Evolutionary conservation across 2,113 vertebrate genomes (phyloP), one percentile per base, ranked within the genome.

Genomic region (Pygoscelis adeliae): DNA sequence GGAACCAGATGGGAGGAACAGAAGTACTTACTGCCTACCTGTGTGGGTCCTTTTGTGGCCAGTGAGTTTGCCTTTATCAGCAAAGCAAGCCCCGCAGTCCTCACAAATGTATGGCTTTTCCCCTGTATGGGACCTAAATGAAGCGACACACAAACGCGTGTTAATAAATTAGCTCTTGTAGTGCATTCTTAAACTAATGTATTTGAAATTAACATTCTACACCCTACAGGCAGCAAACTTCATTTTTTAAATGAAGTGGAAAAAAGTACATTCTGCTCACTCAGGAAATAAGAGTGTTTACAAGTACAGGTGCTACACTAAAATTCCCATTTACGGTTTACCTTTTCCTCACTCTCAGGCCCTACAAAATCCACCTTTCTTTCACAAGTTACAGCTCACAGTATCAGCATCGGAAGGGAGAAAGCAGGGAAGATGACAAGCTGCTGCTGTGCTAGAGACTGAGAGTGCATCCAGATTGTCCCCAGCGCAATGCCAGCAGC

Each of bases 31-130:
- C 63, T 19, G 30, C 89, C 59, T 96, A 98, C 98, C 98, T 93
- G 98, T 98, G 80, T 98, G 98, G 6, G 97, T 98, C 86, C 98
- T 97, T 89, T 96, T 98, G 86, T 98, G 98, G 62, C 91, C 40
- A 1, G 95, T 98, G 73, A 98, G 97, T 56, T 98, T 98, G 50
- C 98, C 97, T 86, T 38, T 98, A 84, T 98, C 95, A 0, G 93
- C 95, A 82, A 98, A 98, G 62, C 96, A 97, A 21, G 97, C 96
- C 2, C 98, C 98, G 0, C 98, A 98, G 20, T 98, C 98, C 78
- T 98, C 98, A 44, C 98, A 98, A 29, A 98, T 81, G 30, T 98
- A 98, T 1, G 97, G 98, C 89, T 97, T 98, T 84, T 98, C 98
- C 56, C 98, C 98, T 2, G 98, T 98, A 53, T 98, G 98, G 62